Conservation (phyloP, 2,888 invertebrate genomes). For the Mylabris sibirica region DNA sequence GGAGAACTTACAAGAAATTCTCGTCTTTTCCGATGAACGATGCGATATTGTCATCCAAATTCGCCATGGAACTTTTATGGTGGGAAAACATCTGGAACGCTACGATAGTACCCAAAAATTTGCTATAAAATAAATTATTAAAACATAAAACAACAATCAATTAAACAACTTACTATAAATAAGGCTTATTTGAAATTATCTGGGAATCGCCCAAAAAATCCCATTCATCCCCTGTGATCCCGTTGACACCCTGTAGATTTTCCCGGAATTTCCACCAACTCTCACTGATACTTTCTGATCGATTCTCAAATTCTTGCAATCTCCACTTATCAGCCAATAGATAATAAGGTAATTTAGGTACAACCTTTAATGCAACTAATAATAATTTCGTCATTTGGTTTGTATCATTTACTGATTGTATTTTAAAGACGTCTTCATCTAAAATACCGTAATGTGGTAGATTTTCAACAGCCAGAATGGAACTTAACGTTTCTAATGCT, state of each 20-base stretch:
- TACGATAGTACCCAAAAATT: conserved; percentile 66
- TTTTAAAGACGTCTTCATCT: conserved; percentile 57
- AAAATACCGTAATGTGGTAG: conserved; percentile 63
- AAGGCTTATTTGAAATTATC: conserved; percentile 66
- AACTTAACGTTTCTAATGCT: conserved; percentile 64
- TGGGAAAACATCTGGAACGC: conserved; percentile 67
- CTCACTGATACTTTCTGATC: conserved; percentile 47
- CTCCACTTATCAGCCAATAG: conserved; percentile 67
- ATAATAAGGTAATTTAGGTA: conserved; percentile 68
- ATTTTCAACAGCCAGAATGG: conserved; percentile 65
- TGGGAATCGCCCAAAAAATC: conserved; percentile 65
- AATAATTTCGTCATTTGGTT: conserved; percentile 64
- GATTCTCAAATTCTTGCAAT: conserved; percentile 54
- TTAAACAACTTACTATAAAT: conserved; percentile 61
- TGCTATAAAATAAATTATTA: conserved; percentile 58
- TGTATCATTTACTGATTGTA: conserved; percentile 58
- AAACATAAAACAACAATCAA: neutral
- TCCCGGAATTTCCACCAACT: conserved; percentile 64
- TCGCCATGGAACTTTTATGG: conserved; percentile 35
- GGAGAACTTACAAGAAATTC: conserved; percentile 44
- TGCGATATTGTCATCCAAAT: conserved; percentile 29
- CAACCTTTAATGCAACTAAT: conserved; percentile 64
- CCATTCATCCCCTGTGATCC: conserved; percentile 61
- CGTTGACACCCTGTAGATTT: conserved; percentile 55
- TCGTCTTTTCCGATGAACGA: conserved; percentile 40